Evolutionary conservation across 1,140 invertebrate species (phyloP), one percentile per base, ranked within the genome.

Genomic region (Muscidifurax raptorellus): DNA sequence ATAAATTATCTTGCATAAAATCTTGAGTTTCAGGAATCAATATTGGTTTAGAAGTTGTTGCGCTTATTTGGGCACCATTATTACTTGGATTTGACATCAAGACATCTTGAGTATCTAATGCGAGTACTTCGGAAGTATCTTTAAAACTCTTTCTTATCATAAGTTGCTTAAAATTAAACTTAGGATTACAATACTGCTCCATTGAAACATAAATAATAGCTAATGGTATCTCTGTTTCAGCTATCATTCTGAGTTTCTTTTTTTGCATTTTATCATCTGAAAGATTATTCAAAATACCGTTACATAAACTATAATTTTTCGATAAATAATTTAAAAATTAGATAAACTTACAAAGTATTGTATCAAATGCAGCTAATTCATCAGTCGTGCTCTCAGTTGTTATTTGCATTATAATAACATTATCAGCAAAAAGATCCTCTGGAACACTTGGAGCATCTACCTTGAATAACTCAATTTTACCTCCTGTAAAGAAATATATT

Each of bases 321-420:
- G 18, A 74, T 74, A 52, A 25, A 44, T 10, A 47, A 25, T 47
- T 40, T 36, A 28, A 25, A 36, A 22, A 18, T n/a, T 44, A n/a
- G 12, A 6, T 32, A 71, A n/a, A 52, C 66, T 22, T 83, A 83
- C 82, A 79, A 30, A 84, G 28, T 9, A 72, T 36, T 10, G 40
- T 9, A 64, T 84, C 72, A 64, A 84, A 84, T 64, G 28, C 25
- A 69, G 47, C 30, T 2, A 40, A 52, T 12, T 79, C n/a, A 27
- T 79, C 47, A 18, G 22, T 64, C n/a, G 28, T 10, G 27, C n/a
- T 64, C 5, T 84, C 67, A 22, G 71, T n/a, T 47, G 67, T 59
- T 79, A 84, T 40, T 79, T 84, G 75, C 76, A 84, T 84, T 79
- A 84, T 40, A 72, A 84, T 72, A 59, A 40, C 64, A 79, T 84